Evolutionary conservation across 1,140 invertebrate species (phyloP).

Genomic region (Drosophila ogumai): DNA sequence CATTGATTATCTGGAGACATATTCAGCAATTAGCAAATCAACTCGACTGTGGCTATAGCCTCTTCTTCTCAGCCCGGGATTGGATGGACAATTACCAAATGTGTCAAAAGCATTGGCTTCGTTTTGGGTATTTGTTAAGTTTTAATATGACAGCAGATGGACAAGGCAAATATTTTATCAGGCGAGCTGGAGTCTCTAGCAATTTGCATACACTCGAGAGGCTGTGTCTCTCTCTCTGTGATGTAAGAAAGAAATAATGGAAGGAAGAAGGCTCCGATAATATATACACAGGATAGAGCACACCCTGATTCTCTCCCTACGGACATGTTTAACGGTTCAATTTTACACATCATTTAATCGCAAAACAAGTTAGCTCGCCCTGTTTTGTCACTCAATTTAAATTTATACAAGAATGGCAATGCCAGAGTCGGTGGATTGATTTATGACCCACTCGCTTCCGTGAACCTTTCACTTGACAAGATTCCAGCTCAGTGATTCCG

Average conservation of each 20-base stretch:
- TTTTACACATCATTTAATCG: constrained; percentile 83
- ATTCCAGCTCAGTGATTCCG: constrained; percentile 73
- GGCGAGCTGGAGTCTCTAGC: constrained; percentile 39
- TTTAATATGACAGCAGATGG: constrained; percentile 80
- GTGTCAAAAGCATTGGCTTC: constrained; percentile 70
- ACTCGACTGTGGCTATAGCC: constrained; percentile 68
- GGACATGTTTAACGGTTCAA: constrained; percentile 82
- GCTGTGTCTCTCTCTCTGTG: neutral
- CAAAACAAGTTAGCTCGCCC: constrained; percentile 71
- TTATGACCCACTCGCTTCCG: constrained; percentile 60
- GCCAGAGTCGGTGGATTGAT: constrained; percentile 60
- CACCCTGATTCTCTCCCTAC: constrained; percentile 41
- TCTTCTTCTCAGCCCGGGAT: neutral
- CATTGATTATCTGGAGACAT: constrained; percentile 85
- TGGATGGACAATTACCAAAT: constrained; percentile 72
- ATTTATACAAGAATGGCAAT: constrained; percentile 62
- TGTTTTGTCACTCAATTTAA: constrained; percentile 80
- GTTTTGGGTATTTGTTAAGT: constrained; percentile 60
- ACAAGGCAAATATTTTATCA: constrained; percentile 61
- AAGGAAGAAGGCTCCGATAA: neutral
- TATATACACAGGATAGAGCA: neutral
- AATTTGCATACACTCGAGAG: constrained; percentile 65
- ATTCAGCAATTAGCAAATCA: constrained; percentile 85
- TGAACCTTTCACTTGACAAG: constrained; percentile 75
- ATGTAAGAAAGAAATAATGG: constrained; percentile 6